These are phyloP conservation scores for Drosophila hydei DNA, from an alignment of 1,140 invertebrate species.

Conservation along the genomic window DNA sequence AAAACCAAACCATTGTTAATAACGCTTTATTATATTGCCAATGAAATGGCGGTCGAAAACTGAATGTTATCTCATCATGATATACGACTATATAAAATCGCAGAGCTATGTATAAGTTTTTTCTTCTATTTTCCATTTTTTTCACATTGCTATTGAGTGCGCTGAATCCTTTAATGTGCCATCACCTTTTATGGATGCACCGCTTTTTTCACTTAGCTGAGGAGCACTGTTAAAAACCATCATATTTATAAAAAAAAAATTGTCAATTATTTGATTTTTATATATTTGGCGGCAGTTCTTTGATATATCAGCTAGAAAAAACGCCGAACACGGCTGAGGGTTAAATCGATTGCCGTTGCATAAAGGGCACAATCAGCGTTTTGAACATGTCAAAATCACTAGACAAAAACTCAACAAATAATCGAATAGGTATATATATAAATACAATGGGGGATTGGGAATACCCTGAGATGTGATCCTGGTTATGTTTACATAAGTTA, in stretches of 20 bases:
- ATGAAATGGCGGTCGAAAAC: constrained; percentile 46
- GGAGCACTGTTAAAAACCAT: constrained; percentile 54
- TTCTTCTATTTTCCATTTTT: background rate
- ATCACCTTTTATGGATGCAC: constrained; percentile 55
- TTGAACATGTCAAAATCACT: constrained; percentile 52
- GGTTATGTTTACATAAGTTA: no score
- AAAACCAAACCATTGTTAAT: constrained; percentile 46
- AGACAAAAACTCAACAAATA: background rate
- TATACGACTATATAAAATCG: constrained; percentile 21
- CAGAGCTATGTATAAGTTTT: background rate
- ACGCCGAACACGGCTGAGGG: background rate
- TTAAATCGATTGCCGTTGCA: background rate
- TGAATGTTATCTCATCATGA: constrained; percentile 54
- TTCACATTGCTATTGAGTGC: constrained; percentile 42
- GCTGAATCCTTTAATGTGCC: constrained; percentile 70
- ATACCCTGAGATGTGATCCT: background rate
- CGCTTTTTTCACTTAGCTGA: constrained; percentile 41
- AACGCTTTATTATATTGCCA: constrained; percentile 47
- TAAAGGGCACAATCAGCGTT: constrained; percentile 62
- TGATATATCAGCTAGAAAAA: constrained; percentile 59
- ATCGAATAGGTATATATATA: background rate
- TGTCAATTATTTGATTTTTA: constrained; percentile 31
- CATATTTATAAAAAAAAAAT: constrained; percentile 7
- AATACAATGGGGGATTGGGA: background rate
- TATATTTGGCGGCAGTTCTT: constrained; percentile 15